Evolutionary conservation across 2,797 vertebrate species (phyloP).

Genomic region (Phoxinus dragarum): DNA sequence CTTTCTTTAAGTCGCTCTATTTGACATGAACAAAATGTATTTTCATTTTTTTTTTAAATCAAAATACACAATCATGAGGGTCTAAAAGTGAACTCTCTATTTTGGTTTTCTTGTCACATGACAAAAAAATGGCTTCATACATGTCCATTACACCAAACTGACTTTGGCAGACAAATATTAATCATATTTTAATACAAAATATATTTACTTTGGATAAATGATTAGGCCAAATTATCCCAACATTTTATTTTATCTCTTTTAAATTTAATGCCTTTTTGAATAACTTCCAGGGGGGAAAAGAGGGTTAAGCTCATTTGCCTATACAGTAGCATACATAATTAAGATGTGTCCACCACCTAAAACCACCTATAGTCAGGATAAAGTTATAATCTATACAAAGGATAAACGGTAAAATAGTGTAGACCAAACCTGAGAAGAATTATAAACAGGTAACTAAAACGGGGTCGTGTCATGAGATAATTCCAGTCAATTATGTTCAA

Average conservation of each 20-base stretch:
- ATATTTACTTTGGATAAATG: background rate
- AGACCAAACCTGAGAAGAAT: background rate
- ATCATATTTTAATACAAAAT: background rate
- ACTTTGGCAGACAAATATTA: background rate
- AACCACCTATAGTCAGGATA: background rate
- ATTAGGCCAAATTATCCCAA: background rate
- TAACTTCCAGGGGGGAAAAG: background rate
- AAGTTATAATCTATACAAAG: background rate
- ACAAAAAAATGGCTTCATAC: background rate
- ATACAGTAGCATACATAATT: background rate
- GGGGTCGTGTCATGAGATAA: background rate
- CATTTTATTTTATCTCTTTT: background rate
- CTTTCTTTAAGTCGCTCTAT: background rate
- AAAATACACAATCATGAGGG: background rate
- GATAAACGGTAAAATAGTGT: background rate
- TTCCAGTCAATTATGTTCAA: background rate
- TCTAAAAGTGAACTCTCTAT: background rate
- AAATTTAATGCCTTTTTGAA: background rate
- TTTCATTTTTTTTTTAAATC: background rate
- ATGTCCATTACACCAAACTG: background rate
- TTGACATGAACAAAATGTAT: background rate
- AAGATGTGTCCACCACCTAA: background rate
- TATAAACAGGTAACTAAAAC: background rate
- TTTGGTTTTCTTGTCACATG: slow-evolving; percentile 9
- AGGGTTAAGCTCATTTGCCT: background rate